Evolutionary conservation across 2,888 invertebrate genomes (phyloP).

Genomic region (Agonopterix alstromeriana): DNA sequence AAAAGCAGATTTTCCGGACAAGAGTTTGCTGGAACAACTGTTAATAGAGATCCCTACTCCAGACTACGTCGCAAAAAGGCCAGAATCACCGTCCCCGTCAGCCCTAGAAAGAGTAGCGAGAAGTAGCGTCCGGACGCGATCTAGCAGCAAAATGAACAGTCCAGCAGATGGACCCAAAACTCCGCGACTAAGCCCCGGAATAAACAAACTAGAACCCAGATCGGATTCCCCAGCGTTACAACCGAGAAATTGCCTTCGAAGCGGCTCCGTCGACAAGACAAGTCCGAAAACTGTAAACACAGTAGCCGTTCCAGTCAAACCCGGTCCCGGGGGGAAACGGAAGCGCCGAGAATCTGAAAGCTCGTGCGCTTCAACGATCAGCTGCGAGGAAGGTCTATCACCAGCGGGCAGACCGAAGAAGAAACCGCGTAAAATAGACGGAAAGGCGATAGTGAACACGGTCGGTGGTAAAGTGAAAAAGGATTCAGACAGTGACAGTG

Average conservation of each 20-base stretch:
- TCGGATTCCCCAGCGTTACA: conserved; percentile 55
- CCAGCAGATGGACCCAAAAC: conserved; percentile 75
- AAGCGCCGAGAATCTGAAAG: conserved; percentile 89
- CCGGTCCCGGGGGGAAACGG: conserved; percentile 77
- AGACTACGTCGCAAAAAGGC: conserved; percentile 69
- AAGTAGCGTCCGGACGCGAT: conserved; percentile 79
- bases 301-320: conserved; percentile 76
- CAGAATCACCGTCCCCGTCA: conserved; percentile 65
- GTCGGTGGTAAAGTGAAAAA: conserved; percentile 70
- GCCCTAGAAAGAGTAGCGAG: conserved; percentile 62
- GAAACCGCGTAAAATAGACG: conserved; percentile 47
- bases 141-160: conserved; percentile 81
- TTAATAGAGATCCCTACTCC: conserved; percentile 88
- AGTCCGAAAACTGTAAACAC: conserved; percentile 37
- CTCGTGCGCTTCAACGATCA: conserved; percentile 79
- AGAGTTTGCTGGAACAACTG: conserved; percentile 84
- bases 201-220: conserved; percentile 38
- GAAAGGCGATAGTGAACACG: conserved; percentile 50
- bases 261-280: conserved; percentile 55
- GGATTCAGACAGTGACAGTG: conserved; percentile 86
- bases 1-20: conserved; percentile 70
- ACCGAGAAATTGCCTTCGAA: conserved; percentile 43
- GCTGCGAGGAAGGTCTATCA: conserved; percentile 72
- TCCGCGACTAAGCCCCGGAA: conserved; percentile 62
- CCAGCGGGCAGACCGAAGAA: conserved; percentile 53